Evolutionary conservation across 1,140 invertebrate species (phyloP), one percentile per base, ranked within the genome.

Genomic region (Charaxes varanes): DNA sequence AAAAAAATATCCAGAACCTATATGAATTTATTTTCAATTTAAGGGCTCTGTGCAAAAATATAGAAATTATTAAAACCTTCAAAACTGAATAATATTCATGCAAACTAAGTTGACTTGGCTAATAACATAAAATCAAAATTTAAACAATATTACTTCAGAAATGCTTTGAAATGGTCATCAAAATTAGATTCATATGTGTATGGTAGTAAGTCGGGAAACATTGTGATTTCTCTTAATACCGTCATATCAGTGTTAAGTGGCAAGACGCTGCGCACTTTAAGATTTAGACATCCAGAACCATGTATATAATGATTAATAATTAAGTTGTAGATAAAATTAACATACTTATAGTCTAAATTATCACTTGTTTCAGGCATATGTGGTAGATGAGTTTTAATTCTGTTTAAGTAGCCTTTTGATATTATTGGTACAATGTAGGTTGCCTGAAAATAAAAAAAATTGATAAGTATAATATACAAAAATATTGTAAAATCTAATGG

Each of bases 321-420:
- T 31, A 85, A 62, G 36, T 73, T 82, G 37, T 84, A 85, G 34
- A 85, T 78, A 41, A 82, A 85, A 42, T 72, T 78, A 0, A 71
- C 82, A 74, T 85, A 84, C 66, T 74, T 76, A 27, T 64, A 80
- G 27, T 85, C 84, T 38, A 84, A 62, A 53, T 85, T 83, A 33
- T 84, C 73, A 50, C 64, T 67, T 37, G 62, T 78, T 35, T 66
- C 79, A 1, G 72, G 66, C 13, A 53, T 46, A 37, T 57, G 58
- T 8, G 58, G 45, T 24, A 53, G 53, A 11, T 70, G 61, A 11
- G 69, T 70, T 52, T 46, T 72, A 23, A 85, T 84, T 63, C 62
- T 65, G 27, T 77, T 58, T 11, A 85, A 33, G 53, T 85, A 85
- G 12, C 76, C 80, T 28, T 73, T 48, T 18, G 80, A 84, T 38